Evolutionary conservation across 2,113 vertebrate genomes (phyloP), one percentile per base, ranked within the genome.

Genomic region (Cololabis saira): DNA sequence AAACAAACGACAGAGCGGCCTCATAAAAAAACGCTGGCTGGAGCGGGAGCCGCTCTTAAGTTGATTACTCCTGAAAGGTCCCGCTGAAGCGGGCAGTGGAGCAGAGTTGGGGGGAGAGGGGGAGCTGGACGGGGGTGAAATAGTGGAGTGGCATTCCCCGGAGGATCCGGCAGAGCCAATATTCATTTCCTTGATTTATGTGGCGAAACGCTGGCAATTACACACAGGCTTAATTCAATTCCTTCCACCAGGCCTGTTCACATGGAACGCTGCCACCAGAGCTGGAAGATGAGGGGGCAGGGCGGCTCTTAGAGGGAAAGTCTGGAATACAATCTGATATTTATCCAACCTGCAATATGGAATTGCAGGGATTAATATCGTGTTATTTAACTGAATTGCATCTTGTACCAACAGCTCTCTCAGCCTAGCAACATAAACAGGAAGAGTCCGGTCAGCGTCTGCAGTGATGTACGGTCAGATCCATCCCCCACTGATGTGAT

Each of bases 151-250:
- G 73, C 21, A 44, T 77, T 74, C 83, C 86, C 87, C 49, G 45
- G 81, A 85, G 89, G 74, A 81, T 65, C 47, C 33, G 2, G 47
- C 66, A 76, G 50, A 84, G 85, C 78, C 85, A 82, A 87, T 85
- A 84, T 91, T 90, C 87, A 91, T 90, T 92, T 90, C 87, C 85
- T 76, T 90, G 90, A 93, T 91, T 91, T 90, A 90, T 92, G 84
- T 78, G 81, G 81, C 61, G 62, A 81, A 84, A 85, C 87, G 61
- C 61, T 73, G 67, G 75, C 89, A 88, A 85, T 91, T 89, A 89
- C 87, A 74, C 76, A 85, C 78, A 17, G 85, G 71, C 75, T 83
- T 87, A 77, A 86, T 90, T 89, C 76, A 90, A 83, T 90, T 87
- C 78, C 74, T 67, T 76, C 67, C 55, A 73, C 59, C 73, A 77